Base-by-base conservation (phyloP, 2,797 vertebrate species). In the Austrolebias charrua region DNA sequence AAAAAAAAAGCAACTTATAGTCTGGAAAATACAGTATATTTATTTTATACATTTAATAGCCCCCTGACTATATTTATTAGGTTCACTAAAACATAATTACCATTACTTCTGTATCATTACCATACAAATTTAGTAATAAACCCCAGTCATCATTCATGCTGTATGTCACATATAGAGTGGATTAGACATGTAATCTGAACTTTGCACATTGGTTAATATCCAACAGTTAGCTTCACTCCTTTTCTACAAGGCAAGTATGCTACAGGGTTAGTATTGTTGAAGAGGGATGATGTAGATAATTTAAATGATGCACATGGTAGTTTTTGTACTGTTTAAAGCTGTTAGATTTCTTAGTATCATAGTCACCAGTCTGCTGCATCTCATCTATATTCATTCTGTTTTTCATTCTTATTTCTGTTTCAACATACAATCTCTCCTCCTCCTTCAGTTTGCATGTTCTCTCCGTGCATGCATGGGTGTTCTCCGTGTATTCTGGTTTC, bases 341-440 rank as follows among this genome's bases (percentile, higher is more conserved):
- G 79, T 66, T 16, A 58, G 62, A 85, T 89, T 87, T 75, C 60
- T 61, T 63, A n/a, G 74, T 76, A 78, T 80, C 80, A 81, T 82
- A 84, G 87, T 79, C 80, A 84, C 77, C 75, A 86, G 73, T 78
- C 79, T 86, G 79, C 80, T 84, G 73, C 66, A 76, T 81, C 86
- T 90, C 76, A 84, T 90, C 86, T 91, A 78, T 75, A 74, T 12
- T 20, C 75, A 75, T 73, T 49, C 42, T 58, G 33, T 62, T 80
- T 65, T 69, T 51, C 59, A 55, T 82, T 70, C 69, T 68, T 52
- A 63, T 16, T 57, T 35, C 28, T n/a, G 54, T 51, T 52, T 71
- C 40, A 33, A 46, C 66, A 69, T 45, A 45, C 42, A 57, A 31
- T 44, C 56, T 73, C 54, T 82, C 69, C 64, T 75, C 70, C 75